Conservation (phyloP, 2,797 vertebrate genomes). For the Ataeniobius toweri region DNA sequence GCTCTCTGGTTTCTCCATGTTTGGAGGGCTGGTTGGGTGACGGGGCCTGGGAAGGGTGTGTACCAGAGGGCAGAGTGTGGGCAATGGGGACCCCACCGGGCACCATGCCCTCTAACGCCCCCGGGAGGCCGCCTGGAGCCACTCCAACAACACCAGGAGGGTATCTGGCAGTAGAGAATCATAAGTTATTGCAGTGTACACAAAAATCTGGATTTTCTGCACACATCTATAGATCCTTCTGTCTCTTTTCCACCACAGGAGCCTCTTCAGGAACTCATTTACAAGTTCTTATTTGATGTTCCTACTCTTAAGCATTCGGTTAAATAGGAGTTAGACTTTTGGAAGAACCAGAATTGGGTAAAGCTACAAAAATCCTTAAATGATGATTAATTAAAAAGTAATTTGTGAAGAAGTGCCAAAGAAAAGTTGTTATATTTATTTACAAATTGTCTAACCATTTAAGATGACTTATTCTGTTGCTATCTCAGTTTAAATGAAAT, state of each 20-base stretch:
- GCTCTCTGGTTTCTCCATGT: slow-evolving; percentile 93
- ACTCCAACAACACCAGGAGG: slow-evolving; percentile 89
- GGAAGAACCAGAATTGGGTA: neutral
- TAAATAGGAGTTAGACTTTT: neutral
- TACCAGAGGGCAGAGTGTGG: slow-evolving; percentile 91
- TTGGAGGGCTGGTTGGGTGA: slow-evolving; percentile 95
- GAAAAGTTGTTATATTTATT: neutral
- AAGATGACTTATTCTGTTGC: neutral
- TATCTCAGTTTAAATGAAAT: neutral
- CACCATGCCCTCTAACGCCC: slow-evolving; percentile 91
- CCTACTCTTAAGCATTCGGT: neutral
- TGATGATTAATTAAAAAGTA: neutral
- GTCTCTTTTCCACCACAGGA: slow-evolving; percentile 36
- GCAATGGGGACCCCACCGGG: slow-evolving; percentile 90
- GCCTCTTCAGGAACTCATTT: neutral
- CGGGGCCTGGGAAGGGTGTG: slow-evolving; percentile 92
- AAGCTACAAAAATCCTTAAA: neutral
- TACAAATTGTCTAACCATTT: neutral
- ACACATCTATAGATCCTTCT: neutral
- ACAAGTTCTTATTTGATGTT: neutral
- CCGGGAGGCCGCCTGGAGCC: slow-evolving; percentile 86
- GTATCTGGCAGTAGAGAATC: slow-evolving; percentile 77
- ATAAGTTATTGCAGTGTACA: slow-evolving; percentile 26
- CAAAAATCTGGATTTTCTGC: slow-evolving; percentile 2
- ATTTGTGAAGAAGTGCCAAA: neutral